Percentiles rank a stretch among this genome's conserved stretches.
phyloP scores from a whole-genome alignment of 2,113 vertebrate species.

The Procavia capensis region DNA sequence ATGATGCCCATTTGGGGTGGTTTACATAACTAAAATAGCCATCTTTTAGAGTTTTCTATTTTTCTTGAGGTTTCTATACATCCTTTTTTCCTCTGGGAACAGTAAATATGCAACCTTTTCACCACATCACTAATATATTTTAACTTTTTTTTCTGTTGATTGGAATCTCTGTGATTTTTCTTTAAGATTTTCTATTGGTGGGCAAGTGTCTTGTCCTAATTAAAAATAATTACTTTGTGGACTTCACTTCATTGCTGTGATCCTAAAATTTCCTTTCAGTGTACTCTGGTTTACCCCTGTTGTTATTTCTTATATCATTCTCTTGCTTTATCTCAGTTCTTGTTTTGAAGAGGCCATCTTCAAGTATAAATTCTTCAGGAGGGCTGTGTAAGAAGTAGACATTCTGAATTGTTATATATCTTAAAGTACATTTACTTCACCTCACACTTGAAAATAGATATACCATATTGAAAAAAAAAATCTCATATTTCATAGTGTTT shows the following conservation, averaged over 20 bases:
- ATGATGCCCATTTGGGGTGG: too few species aligned
- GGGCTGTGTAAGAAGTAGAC: neutral
- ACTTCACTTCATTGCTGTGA: neutral
- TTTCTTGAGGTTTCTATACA: neutral
- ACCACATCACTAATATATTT: neutral
- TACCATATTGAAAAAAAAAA: neutral
- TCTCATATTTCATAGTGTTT: neutral
- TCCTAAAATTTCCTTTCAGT: neutral
- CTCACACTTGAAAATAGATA: neutral
- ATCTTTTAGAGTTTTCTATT: neutral
- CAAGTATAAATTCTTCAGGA: neutral
- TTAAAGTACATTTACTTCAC: neutral
- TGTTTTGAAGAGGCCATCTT: neutral
- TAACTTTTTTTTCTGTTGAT: neutral
- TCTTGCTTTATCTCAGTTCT: neutral
- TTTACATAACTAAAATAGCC: too few species aligned
- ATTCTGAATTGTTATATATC: neutral
- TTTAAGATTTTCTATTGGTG: neutral
- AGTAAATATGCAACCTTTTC: neutral
- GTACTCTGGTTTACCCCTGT: neutral
- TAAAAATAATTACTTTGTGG: neutral
- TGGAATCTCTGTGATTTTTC: neutral
- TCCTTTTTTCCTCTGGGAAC: neutral
- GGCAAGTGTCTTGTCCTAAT: neutral
- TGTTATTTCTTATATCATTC: neutral